Evolutionary conservation across 2,113 vertebrate genomes (phyloP).

Genomic region (Shinisaurus crocodilurus): DNA sequence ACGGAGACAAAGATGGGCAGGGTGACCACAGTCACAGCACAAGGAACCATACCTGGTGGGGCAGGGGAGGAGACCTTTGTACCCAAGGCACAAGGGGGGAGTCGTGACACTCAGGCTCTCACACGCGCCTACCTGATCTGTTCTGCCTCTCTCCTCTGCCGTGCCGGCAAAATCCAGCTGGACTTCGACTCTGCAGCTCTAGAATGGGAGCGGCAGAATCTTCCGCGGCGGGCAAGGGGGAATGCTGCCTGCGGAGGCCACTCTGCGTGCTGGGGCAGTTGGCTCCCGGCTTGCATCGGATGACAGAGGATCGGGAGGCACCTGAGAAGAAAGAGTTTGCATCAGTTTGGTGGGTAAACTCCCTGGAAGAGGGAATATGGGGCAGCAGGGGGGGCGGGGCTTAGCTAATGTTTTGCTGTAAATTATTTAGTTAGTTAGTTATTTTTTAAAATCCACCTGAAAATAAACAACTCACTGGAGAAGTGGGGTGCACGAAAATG

Average conservation of each 20-base stretch:
- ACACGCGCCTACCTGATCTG: conserved; percentile 78
- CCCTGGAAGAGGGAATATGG: conserved; percentile 29
- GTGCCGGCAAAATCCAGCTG: conserved; percentile 79
- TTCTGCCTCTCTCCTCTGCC: conserved; percentile 79
- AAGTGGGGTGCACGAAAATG: conserved; percentile 6
- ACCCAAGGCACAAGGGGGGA: no score
- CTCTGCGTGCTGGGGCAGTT: no score
- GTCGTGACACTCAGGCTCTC: no score
- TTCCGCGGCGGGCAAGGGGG: conserved; percentile 80
- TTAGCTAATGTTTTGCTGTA: not conserved
- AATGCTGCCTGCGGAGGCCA: conserved; percentile 81
- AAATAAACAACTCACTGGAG: not conserved
- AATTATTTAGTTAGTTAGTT: no score
- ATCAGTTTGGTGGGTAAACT: conserved; percentile 66
- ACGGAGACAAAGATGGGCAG: not conserved
- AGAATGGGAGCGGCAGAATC: conserved; percentile 84
- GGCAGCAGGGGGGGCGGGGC: no score
- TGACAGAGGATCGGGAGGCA: conserved; percentile 81
- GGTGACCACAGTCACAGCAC: not conserved
- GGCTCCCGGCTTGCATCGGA: conserved; percentile 82
- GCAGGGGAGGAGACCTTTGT: not conserved
- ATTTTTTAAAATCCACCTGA: not conserved
- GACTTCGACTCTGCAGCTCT: conserved; percentile 82
- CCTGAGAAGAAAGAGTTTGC: conserved; percentile 78
- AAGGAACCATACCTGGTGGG: not conserved